phyloP scores from a whole-genome alignment of 1,140 invertebrate genomes.

The Rhynchophorus ferrugineus region DNA sequence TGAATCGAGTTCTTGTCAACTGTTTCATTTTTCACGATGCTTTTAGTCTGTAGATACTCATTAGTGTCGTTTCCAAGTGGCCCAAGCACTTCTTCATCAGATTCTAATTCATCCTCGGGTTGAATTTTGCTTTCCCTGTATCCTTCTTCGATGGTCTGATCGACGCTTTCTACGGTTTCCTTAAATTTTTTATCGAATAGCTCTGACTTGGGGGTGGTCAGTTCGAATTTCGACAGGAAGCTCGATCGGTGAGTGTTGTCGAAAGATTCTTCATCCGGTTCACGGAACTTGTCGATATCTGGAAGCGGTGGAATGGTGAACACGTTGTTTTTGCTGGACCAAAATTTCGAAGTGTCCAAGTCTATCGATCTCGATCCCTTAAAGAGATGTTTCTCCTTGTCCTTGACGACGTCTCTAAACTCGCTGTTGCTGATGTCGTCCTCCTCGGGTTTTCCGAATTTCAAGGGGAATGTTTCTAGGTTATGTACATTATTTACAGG shows the following conservation, averaged over 20 bases:
- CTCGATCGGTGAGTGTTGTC: constrained; percentile 11
- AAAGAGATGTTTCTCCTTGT: constrained; percentile 2
- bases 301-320: constrained; percentile 24
- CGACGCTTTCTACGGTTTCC: constrained; percentile 28
- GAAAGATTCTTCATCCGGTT: constrained; percentile 11
- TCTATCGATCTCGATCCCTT: constrained; percentile 24
- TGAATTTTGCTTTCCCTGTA: constrained; percentile 6
- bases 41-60: constrained; percentile 22
- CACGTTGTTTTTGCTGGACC: constrained; percentile 33
- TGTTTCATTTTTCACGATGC: constrained; percentile 25
- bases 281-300: constrained; percentile 27
- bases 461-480: constrained; percentile 8
- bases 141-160: constrained; percentile 25
- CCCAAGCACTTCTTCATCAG: constrained; percentile 9
- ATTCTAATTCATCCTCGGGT: background rate
- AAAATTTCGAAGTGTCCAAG: constrained; percentile 32
- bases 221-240: constrained; percentile 14
- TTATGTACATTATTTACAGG: constrained; percentile 16
- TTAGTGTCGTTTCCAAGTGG: constrained; percentile 10
- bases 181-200: constrained; percentile 31
- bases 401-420: background rate
- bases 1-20: constrained; percentile 25
- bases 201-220: constrained; percentile 31
- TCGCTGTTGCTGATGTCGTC: background rate
- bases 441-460: constrained; percentile 3